Evolutionary conservation across 2,888 invertebrate genomes (phyloP), one percentile per base, ranked within the genome.

Genomic region (Palloptera scutellata): DNA sequence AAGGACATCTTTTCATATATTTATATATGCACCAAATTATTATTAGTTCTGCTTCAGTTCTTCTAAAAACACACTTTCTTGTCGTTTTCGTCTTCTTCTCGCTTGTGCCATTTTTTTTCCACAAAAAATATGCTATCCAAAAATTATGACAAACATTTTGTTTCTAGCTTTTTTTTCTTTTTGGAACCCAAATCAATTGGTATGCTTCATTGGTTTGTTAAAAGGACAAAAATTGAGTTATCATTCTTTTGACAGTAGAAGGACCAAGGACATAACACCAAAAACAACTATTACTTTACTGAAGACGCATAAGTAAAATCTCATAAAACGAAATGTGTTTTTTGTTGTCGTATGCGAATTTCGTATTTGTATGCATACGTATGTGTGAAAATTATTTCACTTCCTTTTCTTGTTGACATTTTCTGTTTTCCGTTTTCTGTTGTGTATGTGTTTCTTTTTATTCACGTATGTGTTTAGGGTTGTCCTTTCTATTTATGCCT

Each of bases 161-260:
- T 12, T 41, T 17, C 5, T 30, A 20, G n/a, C 45, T 55, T 45
- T 48, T 19, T 57, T 51, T 30, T 45, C 17, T 58, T 58, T 52
- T 58, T 59, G 57, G 64, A 40, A 48, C 63, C 52, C 42, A 72
- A 71, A 73, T 73, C 73, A 73, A 73, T 71, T 73, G 70, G 66
- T 73, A 65, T 69, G 71, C 73, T 72, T 71, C 70, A 72, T 70
- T 72, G 70, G 61, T 61, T 67, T 68, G 52, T 68, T 55, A 68
- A 67, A 64, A 40, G 51, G 17, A 17, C n/a, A 17, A 53, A 53
- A 53, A 19, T 53, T 53, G 30, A 30, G 30, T 30, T 30, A 30
- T 30, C 30, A 30, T 30, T 30, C 30, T 30, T 6, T 6, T 30
- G 30, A 30, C 30, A 30, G 30, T 6, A 30, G 30, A 30, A 30